These are phyloP conservation scores for Pissodes strobi DNA, from an alignment of 1,140 invertebrate species.

Conservation along the genomic window DNA sequence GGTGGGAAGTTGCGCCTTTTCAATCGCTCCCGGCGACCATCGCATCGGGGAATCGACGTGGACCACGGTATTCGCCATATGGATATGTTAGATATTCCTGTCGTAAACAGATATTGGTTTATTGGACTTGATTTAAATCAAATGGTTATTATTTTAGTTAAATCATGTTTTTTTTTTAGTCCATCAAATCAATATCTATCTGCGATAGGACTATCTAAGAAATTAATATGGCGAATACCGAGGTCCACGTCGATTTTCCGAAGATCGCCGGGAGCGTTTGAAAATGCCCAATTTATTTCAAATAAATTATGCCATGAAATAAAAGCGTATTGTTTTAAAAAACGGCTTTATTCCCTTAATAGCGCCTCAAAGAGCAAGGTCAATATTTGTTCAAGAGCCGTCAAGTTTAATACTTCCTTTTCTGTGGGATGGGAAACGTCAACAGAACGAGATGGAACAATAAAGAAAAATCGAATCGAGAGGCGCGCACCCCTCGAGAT, in stretches of 20 bases:
- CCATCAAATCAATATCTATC: no score
- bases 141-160: no score
- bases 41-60: no score
- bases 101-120: no score
- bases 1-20: no score
- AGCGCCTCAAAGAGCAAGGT: slow-evolving; percentile 24
- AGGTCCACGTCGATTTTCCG: not conserved
- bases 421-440: slow-evolving; percentile 28
- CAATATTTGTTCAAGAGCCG: slow-evolving; percentile 19
- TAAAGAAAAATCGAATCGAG: slow-evolving; percentile 6
- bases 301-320: slow-evolving; percentile 12
- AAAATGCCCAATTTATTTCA: slow-evolving; percentile 6
- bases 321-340: slow-evolving; percentile 21
- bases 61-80: no score
- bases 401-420: slow-evolving; percentile 30
- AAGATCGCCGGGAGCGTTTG: not conserved
- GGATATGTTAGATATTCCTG: no score
- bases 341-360: slow-evolving; percentile 25
- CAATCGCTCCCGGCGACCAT: no score
- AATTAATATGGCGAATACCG: no score
- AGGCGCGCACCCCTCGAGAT: not conserved
- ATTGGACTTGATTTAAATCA: no score
- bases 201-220: no score
- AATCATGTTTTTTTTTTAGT: no score
- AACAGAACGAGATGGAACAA: slow-evolving; percentile 12